Base-by-base conservation (phyloP, 2,113 vertebrate species). In the Myiozetetes cayanensis region DNA sequence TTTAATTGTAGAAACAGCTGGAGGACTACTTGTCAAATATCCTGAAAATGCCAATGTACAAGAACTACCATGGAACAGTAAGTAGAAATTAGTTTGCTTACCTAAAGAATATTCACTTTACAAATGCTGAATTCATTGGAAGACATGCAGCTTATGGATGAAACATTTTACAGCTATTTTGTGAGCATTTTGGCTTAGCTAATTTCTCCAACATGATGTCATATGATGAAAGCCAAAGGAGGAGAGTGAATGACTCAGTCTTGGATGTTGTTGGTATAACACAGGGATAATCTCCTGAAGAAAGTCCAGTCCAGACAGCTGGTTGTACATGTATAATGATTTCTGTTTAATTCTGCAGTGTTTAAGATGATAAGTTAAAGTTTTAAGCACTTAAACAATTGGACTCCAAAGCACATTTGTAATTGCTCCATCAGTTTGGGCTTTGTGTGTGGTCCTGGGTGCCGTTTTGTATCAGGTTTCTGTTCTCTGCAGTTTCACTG, bases 1-100 rank as follows among this genome's bases (percentile, higher is more conserved):
- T 96, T 96, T 61, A 53, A 68, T 98, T 98, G 87, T 88, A 99
- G 99, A 99, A 98, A 96, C 99, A 99, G 95, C 97, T 99, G 71
- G 99, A 99, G 89, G 99, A 99, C 96, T 99, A 99, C 96, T 94
- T 99, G 97, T 98, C 99, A 76, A 99, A 98, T 43, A 98, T 99
- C 93, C 97, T 99, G 15, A 98, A 98, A 97, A 99, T 99, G 98
- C 97, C 97, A 0, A 98, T 99, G 98, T 99, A 99, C 97, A 98
- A 98, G 91, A 99, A 99, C 98, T 99, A 99, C 94, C 98, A 99
- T 19, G 98, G 98, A 35, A 99, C 98, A 31, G 99, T 99, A 96
- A 98, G 98, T 97, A 94, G 63, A 73, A 43, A 53, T 61, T 35
- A 56, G 16, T 74, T 89, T 53, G 27, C 46, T 93, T 91, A 46